phyloP scores from a whole-genome alignment of 2,113 vertebrate species.

The Pandion haliaetus region DNA sequence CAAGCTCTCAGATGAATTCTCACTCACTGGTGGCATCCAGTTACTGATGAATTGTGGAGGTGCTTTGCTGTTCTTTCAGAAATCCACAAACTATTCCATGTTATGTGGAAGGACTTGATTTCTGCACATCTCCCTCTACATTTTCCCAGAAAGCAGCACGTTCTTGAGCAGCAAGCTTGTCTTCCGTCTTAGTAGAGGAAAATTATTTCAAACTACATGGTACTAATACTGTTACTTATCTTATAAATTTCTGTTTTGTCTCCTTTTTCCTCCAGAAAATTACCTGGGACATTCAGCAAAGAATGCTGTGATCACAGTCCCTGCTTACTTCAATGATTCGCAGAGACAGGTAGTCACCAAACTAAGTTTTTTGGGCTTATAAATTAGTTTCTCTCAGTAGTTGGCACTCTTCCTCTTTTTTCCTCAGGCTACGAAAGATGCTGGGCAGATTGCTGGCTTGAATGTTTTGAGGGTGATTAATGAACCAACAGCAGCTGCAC shows the following conservation, averaged over 20 bases:
- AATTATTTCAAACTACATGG: background rate
- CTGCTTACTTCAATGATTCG: conserved; percentile 98
- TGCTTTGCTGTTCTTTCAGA: background rate
- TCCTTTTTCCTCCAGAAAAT: conserved; percentile 78
- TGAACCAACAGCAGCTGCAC: conserved; percentile 94
- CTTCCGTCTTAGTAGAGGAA: background rate
- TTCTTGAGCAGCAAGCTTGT: background rate
- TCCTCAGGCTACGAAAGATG: conserved; percentile 93
- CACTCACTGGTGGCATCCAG: background rate
- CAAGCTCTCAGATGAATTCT: background rate
- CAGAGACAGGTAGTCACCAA: conserved; percentile 89
- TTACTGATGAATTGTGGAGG: background rate
- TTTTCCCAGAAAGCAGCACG: background rate
- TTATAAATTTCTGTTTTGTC: background rate
- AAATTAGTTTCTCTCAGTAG: background rate
- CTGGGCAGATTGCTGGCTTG: conserved; percentile 93
- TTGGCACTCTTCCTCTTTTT: background rate
- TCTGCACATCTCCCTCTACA: background rate
- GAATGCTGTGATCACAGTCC: conserved; percentile 96
- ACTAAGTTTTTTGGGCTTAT: background rate
- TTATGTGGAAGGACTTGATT: background rate
- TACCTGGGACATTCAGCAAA: conserved; percentile 91
- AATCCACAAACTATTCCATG: accelerated
- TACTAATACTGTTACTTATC: too few relatives aligned
- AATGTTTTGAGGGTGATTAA: conserved; percentile 98